phyloP scores from a whole-genome alignment of 2,113 vertebrate species.

The Pogonocichla stellata region DNA sequence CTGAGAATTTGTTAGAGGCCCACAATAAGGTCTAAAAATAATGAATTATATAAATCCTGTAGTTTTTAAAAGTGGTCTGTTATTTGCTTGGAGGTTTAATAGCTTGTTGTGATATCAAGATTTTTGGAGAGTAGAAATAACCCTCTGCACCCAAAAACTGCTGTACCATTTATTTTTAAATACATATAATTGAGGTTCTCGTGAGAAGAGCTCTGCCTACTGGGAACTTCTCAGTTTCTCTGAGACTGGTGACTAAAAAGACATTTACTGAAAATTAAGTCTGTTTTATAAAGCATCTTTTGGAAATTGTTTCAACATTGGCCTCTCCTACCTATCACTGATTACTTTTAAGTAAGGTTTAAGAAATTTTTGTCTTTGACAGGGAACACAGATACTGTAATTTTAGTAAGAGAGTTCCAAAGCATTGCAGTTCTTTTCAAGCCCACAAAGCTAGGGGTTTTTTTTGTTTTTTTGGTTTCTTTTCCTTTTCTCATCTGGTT shows the following conservation, averaged over 20 bases:
- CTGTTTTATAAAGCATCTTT: neutral
- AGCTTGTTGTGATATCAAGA: neutral
- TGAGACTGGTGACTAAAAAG: neutral
- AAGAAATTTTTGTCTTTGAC: neutral
- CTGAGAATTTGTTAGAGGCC: neutral
- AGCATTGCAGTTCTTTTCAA: neutral
- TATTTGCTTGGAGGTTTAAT: neutral
- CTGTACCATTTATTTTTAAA: constrained; percentile 2
- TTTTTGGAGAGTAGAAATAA: neutral
- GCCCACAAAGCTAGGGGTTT: neutral
- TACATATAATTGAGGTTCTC: neutral
- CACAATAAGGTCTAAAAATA: neutral
- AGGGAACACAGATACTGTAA: neutral
- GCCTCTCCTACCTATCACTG: neutral
- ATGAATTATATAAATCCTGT: neutral
- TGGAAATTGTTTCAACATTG: neutral
- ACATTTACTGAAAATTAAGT: neutral
- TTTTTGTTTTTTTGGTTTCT: neutral
- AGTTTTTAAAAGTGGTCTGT: neutral
- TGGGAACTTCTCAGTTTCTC: neutral
- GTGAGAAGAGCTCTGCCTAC: neutral
- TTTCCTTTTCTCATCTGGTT: neutral
- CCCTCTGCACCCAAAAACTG: neutral
- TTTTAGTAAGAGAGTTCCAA: neutral
- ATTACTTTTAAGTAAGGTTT: neutral